Conservation (phyloP, 2,888 invertebrate genomes). For the Allacma fusca region DNA sequence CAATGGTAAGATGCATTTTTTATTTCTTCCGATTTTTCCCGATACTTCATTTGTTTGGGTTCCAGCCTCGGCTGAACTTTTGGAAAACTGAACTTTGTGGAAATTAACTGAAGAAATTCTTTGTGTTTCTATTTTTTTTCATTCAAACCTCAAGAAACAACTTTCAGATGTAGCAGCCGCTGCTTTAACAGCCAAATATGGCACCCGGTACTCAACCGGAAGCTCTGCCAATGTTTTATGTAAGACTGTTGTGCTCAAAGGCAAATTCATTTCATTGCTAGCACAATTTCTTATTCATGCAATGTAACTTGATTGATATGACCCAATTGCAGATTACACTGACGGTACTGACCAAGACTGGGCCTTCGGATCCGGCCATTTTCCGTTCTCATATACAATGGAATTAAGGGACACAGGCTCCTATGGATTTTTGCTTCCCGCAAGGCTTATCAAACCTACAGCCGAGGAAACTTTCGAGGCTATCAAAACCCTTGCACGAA, state of each 20-base stretch:
- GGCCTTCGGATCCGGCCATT: conserved; percentile 57
- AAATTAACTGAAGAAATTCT: too few relatives aligned
- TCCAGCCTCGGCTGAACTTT: too few relatives aligned
- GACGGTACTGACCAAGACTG: conserved; percentile 45
- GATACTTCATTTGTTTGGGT: not conserved
- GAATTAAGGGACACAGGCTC: conserved; percentile 77
- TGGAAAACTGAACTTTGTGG: too few relatives aligned
- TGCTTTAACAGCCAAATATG: conserved; percentile 71
- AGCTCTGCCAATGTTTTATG: conserved; percentile 62
- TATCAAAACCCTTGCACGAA: conserved; percentile 68
- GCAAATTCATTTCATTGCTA: too few relatives aligned
- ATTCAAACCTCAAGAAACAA: too few relatives aligned
- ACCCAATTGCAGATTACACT: conserved; percentile 33
- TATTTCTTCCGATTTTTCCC: not conserved
- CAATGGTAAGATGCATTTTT: conserved; percentile 27
- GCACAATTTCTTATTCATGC: too few relatives aligned
- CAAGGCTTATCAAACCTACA: conserved; percentile 76
- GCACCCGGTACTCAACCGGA: conserved; percentile 71
- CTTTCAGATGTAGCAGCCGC: conserved; percentile 72
- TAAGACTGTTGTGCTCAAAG: too few relatives aligned
- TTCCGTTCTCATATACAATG: conserved; percentile 68
- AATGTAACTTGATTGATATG: not conserved
- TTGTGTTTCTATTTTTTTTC: too few relatives aligned
- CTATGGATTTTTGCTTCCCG: conserved; percentile 81
- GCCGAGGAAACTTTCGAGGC: conserved; percentile 81